Evolutionary conservation across 1,140 invertebrate species (phyloP).

Genomic region (Dolichoris vasculosae): DNA sequence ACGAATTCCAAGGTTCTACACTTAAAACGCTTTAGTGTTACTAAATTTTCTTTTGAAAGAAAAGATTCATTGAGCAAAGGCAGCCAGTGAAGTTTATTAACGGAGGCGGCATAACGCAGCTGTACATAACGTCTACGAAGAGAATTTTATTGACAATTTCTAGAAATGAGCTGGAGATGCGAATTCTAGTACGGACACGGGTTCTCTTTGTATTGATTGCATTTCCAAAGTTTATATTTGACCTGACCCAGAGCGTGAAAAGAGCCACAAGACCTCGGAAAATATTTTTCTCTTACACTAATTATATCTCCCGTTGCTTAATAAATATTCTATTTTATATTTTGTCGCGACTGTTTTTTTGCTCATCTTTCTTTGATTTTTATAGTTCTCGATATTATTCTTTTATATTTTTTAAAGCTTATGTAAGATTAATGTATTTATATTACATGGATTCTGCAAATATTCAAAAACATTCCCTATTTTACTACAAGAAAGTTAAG

Average conservation of each 20-base stretch:
- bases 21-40: too few species aligned
- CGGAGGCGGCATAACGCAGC: neutral
- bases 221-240: neutral
- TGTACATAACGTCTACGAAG: neutral
- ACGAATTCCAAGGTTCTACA: too few species aligned
- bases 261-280: neutral
- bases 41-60: too few species aligned
- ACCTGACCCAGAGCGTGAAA: neutral
- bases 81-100: neutral
- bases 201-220: neutral
- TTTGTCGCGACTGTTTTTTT: neutral
- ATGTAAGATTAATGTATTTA: too few species aligned
- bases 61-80: too few species aligned
- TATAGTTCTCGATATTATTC: neutral
- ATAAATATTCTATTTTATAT: neutral
- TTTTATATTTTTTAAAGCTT: neutral
- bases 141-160: slow-evolving; percentile 1
- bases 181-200: neutral
- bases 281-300: neutral
- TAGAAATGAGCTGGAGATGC: neutral
- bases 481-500: too few species aligned
- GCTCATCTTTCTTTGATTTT: neutral
- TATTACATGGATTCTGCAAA: too few species aligned
- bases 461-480: too few species aligned
- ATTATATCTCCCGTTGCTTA: neutral